Base-by-base conservation (phyloP, 2,797 vertebrate species). In the Anguilla megastoma region DNA sequence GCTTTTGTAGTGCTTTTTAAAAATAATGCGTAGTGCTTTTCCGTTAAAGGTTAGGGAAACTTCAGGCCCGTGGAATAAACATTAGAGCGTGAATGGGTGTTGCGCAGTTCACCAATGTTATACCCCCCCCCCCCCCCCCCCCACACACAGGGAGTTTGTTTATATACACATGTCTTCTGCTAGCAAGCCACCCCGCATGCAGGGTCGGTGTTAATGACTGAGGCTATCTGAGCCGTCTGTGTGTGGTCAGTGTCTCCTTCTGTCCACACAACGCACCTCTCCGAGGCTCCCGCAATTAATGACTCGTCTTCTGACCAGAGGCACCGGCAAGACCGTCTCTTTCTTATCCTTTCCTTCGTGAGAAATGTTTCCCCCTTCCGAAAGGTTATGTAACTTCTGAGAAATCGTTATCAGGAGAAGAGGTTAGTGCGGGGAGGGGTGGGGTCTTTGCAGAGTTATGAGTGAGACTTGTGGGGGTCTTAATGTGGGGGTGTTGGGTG, bases 401-500 rank as follows among this genome's bases (percentile, higher is more conserved):
- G 82, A 88, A 88, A 83, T 80, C 63, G 71, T 88, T 85, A 88
- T 66, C 48, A 56, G 82, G n/a, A 84, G 52, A 6, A 50, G n/a
- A 6, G 18, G 41, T 83, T 14, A 21, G 5, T 2, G 48, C 14
- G 33, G 52, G 3, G 63, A 50, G 48, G 52, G 52, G 9, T 21
- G 76, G 33, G 21, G 36, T 18, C 33, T 84, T 80, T 86, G 85
- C 54, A 54, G 56, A 74, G 88, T 89, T 89, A 87, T 89, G 80
- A 79, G 86, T 85, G 41, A 83, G 50, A 36, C 86, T 87, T 36
- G 33, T 36, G 30, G 12, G 92, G 92, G 94, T 90, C 87, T 89
- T 89, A 90, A 85, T 89, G 86, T 92, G 56, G 71, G 33, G 33
- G 45, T 41, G 27, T 86, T 86, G 91, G 89, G 91, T 90, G 90